phyloP scores from a whole-genome alignment of 1,140 invertebrate genomes.

The Helicorthomorpha holstii region DNA sequence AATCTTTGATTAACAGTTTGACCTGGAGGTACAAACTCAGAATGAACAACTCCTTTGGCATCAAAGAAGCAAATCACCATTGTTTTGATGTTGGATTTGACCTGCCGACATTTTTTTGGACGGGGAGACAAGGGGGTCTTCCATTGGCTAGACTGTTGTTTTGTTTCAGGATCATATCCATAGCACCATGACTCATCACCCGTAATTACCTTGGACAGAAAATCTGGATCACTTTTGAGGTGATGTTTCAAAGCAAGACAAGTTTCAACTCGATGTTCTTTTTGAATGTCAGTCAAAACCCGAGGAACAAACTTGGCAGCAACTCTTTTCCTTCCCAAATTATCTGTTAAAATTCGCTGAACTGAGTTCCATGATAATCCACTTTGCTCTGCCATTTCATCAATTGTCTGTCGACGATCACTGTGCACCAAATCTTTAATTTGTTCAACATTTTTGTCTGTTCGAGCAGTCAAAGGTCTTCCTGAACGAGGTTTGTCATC shows the following conservation, averaged over 20 bases:
- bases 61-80: conserved; percentile 22
- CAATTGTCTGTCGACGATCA: neutral
- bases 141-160: conserved; percentile 15
- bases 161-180: conserved; percentile 13
- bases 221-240: conserved; percentile 1
- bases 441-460: conserved; percentile 1
- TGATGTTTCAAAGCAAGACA: neutral
- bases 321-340: neutral
- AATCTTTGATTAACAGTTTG: conserved; percentile 11
- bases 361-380: neutral
- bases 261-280: neutral
- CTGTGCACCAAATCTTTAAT: neutral
- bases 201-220: neutral
- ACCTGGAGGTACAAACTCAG: conserved; percentile 17
- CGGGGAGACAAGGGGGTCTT: conserved; percentile 7
- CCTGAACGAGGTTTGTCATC: conserved; percentile 5
- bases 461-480: neutral
- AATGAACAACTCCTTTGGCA: conserved; percentile 15
- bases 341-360: neutral
- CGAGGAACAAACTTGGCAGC: neutral
- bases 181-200: conserved; percentile 2
- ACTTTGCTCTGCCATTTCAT: neutral
- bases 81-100: conserved; percentile 17
- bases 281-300: neutral
- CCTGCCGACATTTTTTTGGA: conserved; percentile 16